Evolutionary conservation across 2,113 vertebrate species (phyloP).

Genomic region (Eurypyga helias): DNA sequence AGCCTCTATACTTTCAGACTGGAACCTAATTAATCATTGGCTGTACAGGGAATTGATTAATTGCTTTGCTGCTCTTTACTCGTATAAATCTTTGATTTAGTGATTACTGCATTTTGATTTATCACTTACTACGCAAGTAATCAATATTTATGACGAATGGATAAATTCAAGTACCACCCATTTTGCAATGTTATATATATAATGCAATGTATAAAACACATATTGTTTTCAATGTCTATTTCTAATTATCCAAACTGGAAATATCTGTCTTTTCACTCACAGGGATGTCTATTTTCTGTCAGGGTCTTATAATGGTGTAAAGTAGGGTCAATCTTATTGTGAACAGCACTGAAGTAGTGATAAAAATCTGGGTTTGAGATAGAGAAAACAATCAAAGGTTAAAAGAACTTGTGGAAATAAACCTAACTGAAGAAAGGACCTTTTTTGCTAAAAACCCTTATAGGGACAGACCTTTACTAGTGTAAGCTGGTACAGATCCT

Average conservation of each 20-base stretch:
- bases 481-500: conserved; percentile 40
- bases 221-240: conserved; percentile 12
- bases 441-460: background rate
- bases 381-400: background rate
- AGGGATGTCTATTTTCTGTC: background rate
- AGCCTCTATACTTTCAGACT: conserved; percentile 73
- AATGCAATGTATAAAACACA: background rate
- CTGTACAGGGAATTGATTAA: conserved; percentile 81
- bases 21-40: conserved; percentile 88
- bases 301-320: background rate
- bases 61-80: conserved; percentile 88
- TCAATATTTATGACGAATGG: conserved; percentile 91
- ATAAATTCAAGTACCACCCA: conserved; percentile 81
- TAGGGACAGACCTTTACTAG: background rate
- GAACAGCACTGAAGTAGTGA: background rate
- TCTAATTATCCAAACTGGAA: conserved; percentile 39
- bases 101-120: conserved; percentile 87
- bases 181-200: conserved; percentile 68
- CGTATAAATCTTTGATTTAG: conserved; percentile 91
- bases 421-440: background rate
- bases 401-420: background rate
- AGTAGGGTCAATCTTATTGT: background rate
- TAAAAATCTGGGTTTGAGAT: background rate
- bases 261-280: background rate
- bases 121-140: conserved; percentile 80